phyloP scores from a whole-genome alignment of 2,888 invertebrate species.

The Acleris laterana region DNA sequence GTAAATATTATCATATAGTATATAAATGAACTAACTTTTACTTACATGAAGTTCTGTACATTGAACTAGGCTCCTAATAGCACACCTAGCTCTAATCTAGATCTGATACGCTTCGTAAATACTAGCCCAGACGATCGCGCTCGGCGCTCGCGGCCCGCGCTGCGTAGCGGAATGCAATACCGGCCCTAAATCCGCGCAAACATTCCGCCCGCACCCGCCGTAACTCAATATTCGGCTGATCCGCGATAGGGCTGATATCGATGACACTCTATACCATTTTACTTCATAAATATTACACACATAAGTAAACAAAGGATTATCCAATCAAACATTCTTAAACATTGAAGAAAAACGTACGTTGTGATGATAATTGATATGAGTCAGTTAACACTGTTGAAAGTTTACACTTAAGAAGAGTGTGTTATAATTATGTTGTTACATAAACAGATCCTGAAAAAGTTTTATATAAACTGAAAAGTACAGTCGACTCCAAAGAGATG shows the following conservation, averaged over 20 bases:
- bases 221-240: conserved; percentile 65
- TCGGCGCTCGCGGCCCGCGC: conserved; percentile 1
- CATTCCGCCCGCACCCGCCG: conserved; percentile 69
- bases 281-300: too few species aligned
- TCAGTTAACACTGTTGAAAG: background rate
- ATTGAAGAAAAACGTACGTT: background rate
- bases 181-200: conserved; percentile 73
- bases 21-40: too few species aligned
- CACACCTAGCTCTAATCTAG: background rate
- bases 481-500: background rate
- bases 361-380: background rate
- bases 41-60: too few species aligned
- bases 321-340: background rate
- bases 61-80: background rate
- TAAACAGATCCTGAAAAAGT: too few species aligned
- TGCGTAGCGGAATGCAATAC: conserved; percentile 74
- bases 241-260: conserved; percentile 45
- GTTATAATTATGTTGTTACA: too few species aligned
- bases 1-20: too few species aligned
- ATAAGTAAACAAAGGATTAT: too few species aligned
- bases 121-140: conserved; percentile 7
- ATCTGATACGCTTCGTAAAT: conserved; percentile 1
- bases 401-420: background rate
- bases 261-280: too few species aligned
- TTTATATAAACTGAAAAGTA: too few species aligned